Conservation (phyloP, 2,797 vertebrate genomes). For the Pipistrellus pygmaeus region DNA sequence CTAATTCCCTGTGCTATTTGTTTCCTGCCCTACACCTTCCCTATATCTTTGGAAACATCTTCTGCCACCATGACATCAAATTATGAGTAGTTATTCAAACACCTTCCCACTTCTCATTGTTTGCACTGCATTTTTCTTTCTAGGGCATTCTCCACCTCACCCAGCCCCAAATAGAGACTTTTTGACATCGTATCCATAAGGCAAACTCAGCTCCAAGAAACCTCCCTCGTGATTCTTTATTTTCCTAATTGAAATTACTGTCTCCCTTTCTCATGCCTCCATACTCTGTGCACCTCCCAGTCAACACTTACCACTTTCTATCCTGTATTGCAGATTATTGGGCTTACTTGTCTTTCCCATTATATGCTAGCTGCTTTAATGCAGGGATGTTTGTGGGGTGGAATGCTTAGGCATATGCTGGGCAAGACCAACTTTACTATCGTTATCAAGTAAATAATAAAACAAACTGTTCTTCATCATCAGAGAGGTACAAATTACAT, state of each 20-base stretch:
- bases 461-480: neutral
- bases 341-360: neutral
- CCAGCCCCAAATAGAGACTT: neutral
- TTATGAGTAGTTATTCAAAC: neutral
- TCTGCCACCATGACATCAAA: neutral
- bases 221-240: neutral
- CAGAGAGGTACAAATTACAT: neutral
- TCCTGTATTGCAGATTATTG: no score
- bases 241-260: neutral
- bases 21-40: neutral
- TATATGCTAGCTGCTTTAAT: neutral
- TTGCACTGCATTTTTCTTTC: neutral
- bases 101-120: neutral
- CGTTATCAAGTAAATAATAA: neutral
- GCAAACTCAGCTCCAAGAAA: conserved; percentile 15
- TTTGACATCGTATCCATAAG: neutral
- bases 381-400: neutral
- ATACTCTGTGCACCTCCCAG: neutral
- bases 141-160: neutral
- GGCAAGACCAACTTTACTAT: neutral
- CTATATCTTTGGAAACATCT: neutral
- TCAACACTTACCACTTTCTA: neutral
- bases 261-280: neutral
- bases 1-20: neutral
- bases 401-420: neutral